Base-by-base conservation (phyloP, 2,888 invertebrate genomes). In the Thecophora atra region DNA sequence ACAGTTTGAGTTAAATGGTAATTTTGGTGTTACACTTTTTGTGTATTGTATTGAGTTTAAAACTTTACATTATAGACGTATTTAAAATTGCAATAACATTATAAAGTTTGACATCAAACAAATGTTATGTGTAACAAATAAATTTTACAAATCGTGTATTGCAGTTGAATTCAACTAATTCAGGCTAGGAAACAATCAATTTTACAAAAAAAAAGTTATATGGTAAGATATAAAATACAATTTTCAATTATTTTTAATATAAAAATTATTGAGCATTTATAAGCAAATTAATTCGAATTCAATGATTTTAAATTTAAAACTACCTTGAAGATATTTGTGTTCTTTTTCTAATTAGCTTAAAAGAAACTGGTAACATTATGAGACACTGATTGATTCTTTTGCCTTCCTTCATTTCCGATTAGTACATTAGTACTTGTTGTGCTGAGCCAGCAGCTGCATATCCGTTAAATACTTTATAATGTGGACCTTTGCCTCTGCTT, bases 401-500 rank as follows among this genome's bases (percentile, higher is more conserved):
- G 42, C 17, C 51, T 42, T 26, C 52, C 26, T 69, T 17, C 15
- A 11, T 13, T 65, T 30, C 30, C 30, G 4, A 8, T 11, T 11
- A 37, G 37, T 2, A 19, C 30, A 15, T 81, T 79, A 83, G 77
- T 83, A 83, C 78, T 83, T 83, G 75, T 83, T 83, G 69, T 83
- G 83, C 79, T 83, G 83, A 63, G 83, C 83, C 77, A 83, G 78
- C 77, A 83, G 76, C 78, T 83, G 83, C 83, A 83, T 83, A 74
- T 83, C 83, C 72, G 83, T 83, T 72, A 83, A 79, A 80, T 83
- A 85, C 77, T 83, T 83, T 15, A 83, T 83, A 54, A 83, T 83
- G 74, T 83, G 83, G 72, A 83, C 83, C 77, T 83, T 83, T n/a
- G 85, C 83, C 76, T 83, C 83, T 44, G 83, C 83, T 74, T 83